Evolutionary conservation across 2,113 vertebrate genomes (phyloP).

Genomic region (Miniopterus natalensis): DNA sequence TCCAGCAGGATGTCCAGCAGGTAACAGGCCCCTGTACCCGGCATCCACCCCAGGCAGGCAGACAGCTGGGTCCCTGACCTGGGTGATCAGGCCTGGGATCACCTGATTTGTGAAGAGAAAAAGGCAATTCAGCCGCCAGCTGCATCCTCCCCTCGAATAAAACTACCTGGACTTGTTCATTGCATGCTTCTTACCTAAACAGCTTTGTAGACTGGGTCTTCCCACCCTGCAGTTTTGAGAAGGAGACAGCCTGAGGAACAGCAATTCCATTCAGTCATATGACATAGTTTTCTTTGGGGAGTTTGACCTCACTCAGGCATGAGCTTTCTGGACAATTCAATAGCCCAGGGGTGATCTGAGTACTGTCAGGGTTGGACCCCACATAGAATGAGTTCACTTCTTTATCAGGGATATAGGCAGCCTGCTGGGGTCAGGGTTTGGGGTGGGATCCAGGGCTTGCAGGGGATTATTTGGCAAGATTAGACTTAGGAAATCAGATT

Average conservation of each 20-base stretch:
- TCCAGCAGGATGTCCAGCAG: constrained; percentile 99
- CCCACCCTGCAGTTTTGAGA: background rate
- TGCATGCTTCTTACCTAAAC: background rate
- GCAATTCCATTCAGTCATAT: background rate
- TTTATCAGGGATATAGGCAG: background rate
- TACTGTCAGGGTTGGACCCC: background rate
- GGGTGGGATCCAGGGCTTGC: background rate
- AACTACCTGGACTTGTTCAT: background rate
- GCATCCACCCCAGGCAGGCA: too few species aligned
- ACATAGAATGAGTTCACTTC: background rate
- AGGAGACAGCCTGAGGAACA: background rate
- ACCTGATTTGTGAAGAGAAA: background rate
- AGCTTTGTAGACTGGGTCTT: background rate
- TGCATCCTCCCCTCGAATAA: rapidly evolving
- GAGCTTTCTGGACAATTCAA: background rate
- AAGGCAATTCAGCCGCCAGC: background rate
- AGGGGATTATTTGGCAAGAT: background rate
- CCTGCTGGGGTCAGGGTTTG: background rate
- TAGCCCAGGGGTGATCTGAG: background rate
- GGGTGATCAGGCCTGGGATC: background rate
- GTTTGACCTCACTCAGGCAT: background rate
- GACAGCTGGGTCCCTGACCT: background rate
- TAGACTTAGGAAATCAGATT: constrained; percentile 12
- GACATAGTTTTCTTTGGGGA: background rate
- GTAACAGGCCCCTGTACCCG: constrained; percentile 78